Evolutionary conservation across 2,797 vertebrate genomes (phyloP).

Genomic region (Gambusia yucatana): DNA sequence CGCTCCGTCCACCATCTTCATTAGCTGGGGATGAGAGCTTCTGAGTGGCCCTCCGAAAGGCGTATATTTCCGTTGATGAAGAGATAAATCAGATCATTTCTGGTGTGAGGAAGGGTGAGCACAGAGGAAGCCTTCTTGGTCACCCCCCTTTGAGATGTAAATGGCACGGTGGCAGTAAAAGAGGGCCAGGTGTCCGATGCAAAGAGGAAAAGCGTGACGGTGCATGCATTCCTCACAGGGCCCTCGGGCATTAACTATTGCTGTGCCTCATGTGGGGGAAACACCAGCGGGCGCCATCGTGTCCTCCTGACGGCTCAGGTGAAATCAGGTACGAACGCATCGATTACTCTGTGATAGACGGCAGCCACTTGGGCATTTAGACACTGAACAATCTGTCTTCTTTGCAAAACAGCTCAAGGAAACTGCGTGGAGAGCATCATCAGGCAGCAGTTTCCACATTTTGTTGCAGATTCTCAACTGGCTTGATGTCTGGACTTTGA

Average conservation of each 20-base stretch:
- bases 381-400: not conserved
- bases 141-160: conserved; percentile 81
- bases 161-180: conserved; percentile 81
- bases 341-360: not conserved
- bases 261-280: conserved; percentile 62
- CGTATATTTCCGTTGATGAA: conserved; percentile 83
- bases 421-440: not conserved
- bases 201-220: conserved; percentile 78
- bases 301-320: conserved; percentile 29
- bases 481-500: not conserved
- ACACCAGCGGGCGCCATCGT: conserved; percentile 53
- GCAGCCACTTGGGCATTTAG: not conserved
- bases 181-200: conserved; percentile 81
- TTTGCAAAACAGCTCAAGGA: not conserved
- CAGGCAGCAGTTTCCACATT: not conserved
- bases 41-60: conserved; percentile 66
- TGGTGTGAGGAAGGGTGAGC: conserved; percentile 72
- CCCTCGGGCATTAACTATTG: conserved; percentile 75
- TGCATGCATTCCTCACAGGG: conserved; percentile 74
- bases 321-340: conserved; percentile 28
- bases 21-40: conserved; percentile 57
- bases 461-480: not conserved
- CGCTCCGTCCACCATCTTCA: conserved; percentile 57
- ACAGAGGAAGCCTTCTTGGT: conserved; percentile 80
- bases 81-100: conserved; percentile 85